Conservation (phyloP, 2,113 vertebrate genomes). For the Nycticorax nycticorax region DNA sequence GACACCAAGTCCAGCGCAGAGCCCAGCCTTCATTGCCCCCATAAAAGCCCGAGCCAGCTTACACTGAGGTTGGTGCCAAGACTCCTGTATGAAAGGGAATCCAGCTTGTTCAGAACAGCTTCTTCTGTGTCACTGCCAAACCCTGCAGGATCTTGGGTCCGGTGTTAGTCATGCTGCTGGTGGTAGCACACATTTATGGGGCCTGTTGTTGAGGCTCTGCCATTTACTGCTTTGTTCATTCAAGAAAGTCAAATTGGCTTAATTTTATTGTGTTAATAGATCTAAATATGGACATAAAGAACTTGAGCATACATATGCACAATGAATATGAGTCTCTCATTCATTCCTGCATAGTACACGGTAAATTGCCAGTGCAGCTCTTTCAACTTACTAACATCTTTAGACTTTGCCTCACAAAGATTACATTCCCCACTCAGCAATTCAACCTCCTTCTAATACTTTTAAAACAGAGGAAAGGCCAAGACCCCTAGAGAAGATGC, state of each 20-base stretch:
- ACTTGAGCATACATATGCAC: constrained; percentile 8
- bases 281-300: constrained; percentile 56
- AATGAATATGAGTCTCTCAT: constrained; percentile 41
- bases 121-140: constrained; percentile 45
- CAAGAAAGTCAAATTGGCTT: constrained; percentile 40
- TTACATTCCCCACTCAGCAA: constrained; percentile 11
- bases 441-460: constrained; percentile 38
- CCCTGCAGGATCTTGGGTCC: neutral
- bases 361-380: constrained; percentile 20
- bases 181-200: constrained; percentile 7
- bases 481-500: constrained; percentile 28
- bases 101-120: neutral
- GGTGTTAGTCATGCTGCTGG: neutral
- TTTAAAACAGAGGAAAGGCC: constrained; percentile 45
- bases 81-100: neutral
- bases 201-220: constrained; percentile 8
- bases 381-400: constrained; percentile 46
- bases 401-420: constrained; percentile 39
- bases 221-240: constrained; percentile 29
- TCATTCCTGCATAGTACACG: neutral
- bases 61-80: neutral
- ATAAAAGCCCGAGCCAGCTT: neutral
- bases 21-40: neutral
- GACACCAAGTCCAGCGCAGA: neutral
- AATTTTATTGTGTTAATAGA: constrained; percentile 25